These are phyloP conservation scores for Thalassaphorura encarpata DNA, from an alignment of 1,140 invertebrate genomes.

Conservation along the genomic window DNA sequence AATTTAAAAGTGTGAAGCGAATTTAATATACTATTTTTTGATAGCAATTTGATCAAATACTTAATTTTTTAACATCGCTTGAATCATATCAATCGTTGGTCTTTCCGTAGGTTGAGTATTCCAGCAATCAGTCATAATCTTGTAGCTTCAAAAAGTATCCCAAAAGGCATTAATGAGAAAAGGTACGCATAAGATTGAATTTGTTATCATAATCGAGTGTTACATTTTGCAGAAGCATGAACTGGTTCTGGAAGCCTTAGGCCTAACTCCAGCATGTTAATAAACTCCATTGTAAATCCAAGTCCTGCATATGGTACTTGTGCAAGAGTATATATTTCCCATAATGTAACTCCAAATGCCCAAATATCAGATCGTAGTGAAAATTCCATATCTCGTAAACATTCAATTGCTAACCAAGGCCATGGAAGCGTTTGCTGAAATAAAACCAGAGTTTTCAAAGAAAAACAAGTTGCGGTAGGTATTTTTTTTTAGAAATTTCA, in stretches of 20 bases:
- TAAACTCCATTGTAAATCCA: neutral
- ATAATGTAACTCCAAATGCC: neutral
- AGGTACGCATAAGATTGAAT: too few relatives aligned
- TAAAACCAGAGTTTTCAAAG: too few relatives aligned
- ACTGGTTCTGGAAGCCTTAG: neutral
- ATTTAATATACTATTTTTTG: too few relatives aligned
- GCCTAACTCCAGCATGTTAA: constrained; percentile 6
- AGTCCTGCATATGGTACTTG: neutral
- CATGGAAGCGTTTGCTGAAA: neutral
- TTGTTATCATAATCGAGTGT: neutral
- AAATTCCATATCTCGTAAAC: neutral
- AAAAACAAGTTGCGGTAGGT: too few relatives aligned
- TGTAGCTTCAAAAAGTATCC: neutral
- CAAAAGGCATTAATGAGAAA: neutral
- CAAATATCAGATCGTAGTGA: neutral
- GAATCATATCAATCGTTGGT: neutral
- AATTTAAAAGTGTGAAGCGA: too few relatives aligned
- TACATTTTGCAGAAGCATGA: neutral
- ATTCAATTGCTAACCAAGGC: neutral
- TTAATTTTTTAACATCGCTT: neutral
- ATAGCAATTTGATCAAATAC: too few relatives aligned
- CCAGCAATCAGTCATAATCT: neutral
- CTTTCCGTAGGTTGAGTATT: neutral
- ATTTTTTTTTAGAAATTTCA: too few relatives aligned
- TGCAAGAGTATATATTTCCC: neutral